These are phyloP conservation scores for Nerophis ophidion DNA, from an alignment of 2,113 vertebrate genomes.

Conservation along the genomic window DNA sequence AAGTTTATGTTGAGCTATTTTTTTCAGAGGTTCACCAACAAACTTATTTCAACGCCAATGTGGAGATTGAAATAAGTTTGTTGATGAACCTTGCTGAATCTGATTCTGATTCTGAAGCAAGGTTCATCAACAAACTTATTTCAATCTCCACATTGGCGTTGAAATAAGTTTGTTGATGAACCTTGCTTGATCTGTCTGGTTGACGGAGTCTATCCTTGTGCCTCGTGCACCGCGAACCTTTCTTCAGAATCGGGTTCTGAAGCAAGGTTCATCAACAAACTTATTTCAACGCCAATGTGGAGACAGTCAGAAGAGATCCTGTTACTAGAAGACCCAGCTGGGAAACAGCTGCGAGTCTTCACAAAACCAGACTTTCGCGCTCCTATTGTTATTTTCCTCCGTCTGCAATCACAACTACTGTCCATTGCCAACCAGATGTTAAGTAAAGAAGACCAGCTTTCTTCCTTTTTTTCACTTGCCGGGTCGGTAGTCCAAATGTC, in stretches of 20 bases:
- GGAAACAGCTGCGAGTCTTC: constrained; percentile 44
- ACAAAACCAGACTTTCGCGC: constrained; percentile 38
- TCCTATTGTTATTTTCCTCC: constrained; percentile 21
- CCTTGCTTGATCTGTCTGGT: constrained; percentile 18
- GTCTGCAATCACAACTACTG: constrained; percentile 37
- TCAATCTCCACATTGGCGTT: no score
- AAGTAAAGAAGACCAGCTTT: constrained; percentile 39
- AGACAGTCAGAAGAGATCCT: constrained; percentile 47
- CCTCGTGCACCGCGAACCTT: constrained; percentile 1
- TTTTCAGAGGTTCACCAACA: no score
- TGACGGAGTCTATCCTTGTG: constrained; percentile 5
- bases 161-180: no score
- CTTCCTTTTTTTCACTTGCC: constrained; percentile 41
- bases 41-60: no score
- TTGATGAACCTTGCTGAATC: constrained; percentile 4
- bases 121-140: constrained; percentile 13
- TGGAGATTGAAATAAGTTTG: constrained; percentile 28
- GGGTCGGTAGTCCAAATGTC: constrained; percentile 36
- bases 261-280: constrained; percentile 10
- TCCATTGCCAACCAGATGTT: constrained; percentile 62
- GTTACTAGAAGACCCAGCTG: constrained; percentile 37
- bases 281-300: constrained; percentile 26
- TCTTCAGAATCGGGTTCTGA: no score
- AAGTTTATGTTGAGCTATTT: neutral
- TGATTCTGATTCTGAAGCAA: no score